Evolutionary conservation across 1,140 invertebrate genomes (phyloP).

Genomic region (Drosophila chauvacae): DNA sequence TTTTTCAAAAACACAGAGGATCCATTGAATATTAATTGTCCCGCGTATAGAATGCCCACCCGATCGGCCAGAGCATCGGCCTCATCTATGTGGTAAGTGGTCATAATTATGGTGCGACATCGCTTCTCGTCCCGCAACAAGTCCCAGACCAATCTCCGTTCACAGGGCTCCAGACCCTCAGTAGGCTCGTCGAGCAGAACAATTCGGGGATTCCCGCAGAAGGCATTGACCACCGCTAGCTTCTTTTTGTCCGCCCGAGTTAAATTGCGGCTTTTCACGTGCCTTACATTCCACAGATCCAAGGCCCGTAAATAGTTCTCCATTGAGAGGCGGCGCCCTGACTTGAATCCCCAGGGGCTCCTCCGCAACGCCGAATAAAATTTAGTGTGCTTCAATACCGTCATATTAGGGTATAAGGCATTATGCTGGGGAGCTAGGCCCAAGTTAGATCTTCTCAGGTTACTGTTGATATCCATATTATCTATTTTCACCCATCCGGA

Average conservation of each 20-base stretch:
- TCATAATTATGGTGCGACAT: conserved; percentile 24
- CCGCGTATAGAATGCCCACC: conserved; percentile 21
- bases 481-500: conserved; percentile 17
- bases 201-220: conserved; percentile 12
- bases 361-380: conserved; percentile 12
- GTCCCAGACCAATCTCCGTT: conserved; percentile 22
- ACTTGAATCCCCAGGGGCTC: not conserved
- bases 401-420: conserved; percentile 10
- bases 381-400: conserved; percentile 1
- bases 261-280: conserved; percentile 14
- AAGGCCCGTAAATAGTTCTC: conserved; percentile 13
- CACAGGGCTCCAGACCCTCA: conserved; percentile 21
- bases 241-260: not conserved
- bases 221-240: conserved; percentile 17
- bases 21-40: conserved; percentile 13
- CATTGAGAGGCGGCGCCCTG: not conserved
- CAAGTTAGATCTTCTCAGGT: not conserved
- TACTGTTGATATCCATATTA: not conserved
- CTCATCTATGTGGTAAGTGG: conserved; percentile 31
- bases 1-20: conserved; percentile 14
- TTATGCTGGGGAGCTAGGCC: conserved; percentile 20
- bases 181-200: conserved; percentile 20
- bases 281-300: conserved; percentile 1
- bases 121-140: conserved; percentile 16
- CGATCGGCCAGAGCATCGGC: conserved; percentile 24